Base-by-base conservation (phyloP, 1,140 invertebrate species). In the Polypedilum pembai region DNA sequence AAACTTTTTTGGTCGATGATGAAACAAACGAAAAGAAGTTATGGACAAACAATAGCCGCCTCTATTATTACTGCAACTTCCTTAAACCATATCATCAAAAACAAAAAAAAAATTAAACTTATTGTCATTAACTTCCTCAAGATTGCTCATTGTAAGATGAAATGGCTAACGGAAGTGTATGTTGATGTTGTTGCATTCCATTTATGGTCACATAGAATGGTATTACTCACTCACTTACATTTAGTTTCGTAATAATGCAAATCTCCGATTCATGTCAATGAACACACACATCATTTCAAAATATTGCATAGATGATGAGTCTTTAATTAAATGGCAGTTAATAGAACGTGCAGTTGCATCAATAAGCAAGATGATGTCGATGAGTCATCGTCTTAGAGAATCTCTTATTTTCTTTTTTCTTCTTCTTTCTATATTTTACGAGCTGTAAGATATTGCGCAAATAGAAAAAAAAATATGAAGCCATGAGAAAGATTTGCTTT, bases 301-400 rank as follows among this genome's bases (percentile, higher is more conserved):
- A 56, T 56, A n/a, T 56, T n/a, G 45, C 45, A 33, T 33, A 56
- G 45, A 15, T 56, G 45, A 56, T 56, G 45, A 56, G n/a, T 56
- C 45, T 56, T 56, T 56, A 56, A 56, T 56, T 56, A 56, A 56
- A 56, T 56, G 45, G 45, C 45, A 56, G 45, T 56, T 56, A 56
- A 56, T 56, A 56, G 45, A 56, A 56, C 45, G 45, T 56, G 45
- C 45, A 56, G 15, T 56, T 56, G 45, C 45, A 56, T 56, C 45
- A n/a, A 56, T 12, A 15, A 56, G 5, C 5, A 33, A 4, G 45
- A 12, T 56, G 12, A 56, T 12, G 15, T 45, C 8, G 45, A 56
- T 56, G 45, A 56, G 45, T 56, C 45, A 56, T 56, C 24, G 24
- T 33, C 24, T 33, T 33, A 33, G 24, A 56, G 45, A 12, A 15